A percentile compares a stretch with the other conserved stretches of the same genome.
These are phyloP conservation scores for Eudyptes chrysolophus DNA, from an alignment of 2,113 vertebrate genomes.

Conservation along the genomic window DNA sequence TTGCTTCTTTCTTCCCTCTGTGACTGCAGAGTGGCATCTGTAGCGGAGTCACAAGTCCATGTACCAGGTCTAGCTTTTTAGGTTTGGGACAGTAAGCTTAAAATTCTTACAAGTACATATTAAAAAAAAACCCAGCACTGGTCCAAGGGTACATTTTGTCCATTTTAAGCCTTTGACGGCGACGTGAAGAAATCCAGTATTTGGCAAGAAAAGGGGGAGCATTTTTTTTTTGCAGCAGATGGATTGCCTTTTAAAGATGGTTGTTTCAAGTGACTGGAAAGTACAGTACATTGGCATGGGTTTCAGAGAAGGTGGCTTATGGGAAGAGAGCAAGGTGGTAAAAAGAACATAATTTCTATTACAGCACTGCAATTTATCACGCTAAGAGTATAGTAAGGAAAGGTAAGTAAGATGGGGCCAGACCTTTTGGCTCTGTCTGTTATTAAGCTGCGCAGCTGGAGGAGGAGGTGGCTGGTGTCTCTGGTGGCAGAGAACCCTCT, in stretches of 20 bases:
- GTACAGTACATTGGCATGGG: background rate
- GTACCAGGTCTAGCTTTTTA: too few species aligned
- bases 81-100: background rate
- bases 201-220: background rate
- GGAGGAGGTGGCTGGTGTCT: background rate
- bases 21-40: background rate
- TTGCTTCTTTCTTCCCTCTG: background rate
- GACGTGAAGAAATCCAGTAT: background rate
- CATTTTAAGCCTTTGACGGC: background rate
- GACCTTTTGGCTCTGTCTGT: background rate
- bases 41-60: fast-evolving
- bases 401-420: background rate
- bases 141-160: background rate
- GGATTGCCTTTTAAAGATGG: background rate
- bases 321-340: background rate
- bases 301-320: background rate
- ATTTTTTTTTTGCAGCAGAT: background rate
- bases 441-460: background rate
- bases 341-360: background rate
- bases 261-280: background rate
- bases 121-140: background rate
- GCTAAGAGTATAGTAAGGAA: background rate
- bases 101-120: background rate
- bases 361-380: background rate
- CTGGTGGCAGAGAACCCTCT: background rate